Base-by-base conservation (phyloP, 2,888 invertebrate species). In the Phasia obesa region DNA sequence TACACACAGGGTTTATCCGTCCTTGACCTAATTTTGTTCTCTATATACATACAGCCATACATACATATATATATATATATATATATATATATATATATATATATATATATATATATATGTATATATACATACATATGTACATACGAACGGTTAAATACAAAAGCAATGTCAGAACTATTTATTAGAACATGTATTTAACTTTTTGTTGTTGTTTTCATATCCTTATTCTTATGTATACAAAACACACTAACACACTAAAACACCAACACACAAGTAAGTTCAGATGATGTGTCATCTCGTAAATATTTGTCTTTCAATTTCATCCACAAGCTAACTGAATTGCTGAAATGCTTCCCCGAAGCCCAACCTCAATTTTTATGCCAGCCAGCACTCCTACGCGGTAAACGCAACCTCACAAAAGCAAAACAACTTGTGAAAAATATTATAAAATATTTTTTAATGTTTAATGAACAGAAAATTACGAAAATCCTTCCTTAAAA, bases 11-110 rank as follows among this genome's bases (percentile, higher is more conserved):
- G 25, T 67, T 55, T 53, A 75, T 71, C 60, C 70, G 83, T 75
- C 83, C 83, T 83, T 83, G 83, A 83, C 83, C 83, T 62, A 83
- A 79, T 83, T 79, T 55, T 44, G 47, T 62, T 77, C 5, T 49
- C 38, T n/a, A 17, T 19, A 19, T 21, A 27, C 38, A 27, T 6
- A 55, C 38, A 38, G n/a, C n/a, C n/a, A n/a, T n/a, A n/a, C n/a
- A n/a, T n/a, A n/a, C n/a, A n/a, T n/a, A n/a, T n/a, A n/a, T n/a
- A n/a, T n/a, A n/a, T n/a, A n/a, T n/a, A n/a, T n/a, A n/a, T n/a
- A n/a, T n/a, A n/a, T n/a, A n/a, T n/a, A n/a, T n/a, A n/a, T n/a
- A n/a, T n/a, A n/a, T n/a, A n/a, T n/a, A n/a, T n/a, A n/a, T n/a
- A n/a, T n/a, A n/a, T n/a, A n/a, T n/a, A n/a, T n/a, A n/a, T n/a